These are phyloP conservation scores for Florisuga fusca DNA, from an alignment of 2,797 vertebrate species.

Conservation along the genomic window DNA sequence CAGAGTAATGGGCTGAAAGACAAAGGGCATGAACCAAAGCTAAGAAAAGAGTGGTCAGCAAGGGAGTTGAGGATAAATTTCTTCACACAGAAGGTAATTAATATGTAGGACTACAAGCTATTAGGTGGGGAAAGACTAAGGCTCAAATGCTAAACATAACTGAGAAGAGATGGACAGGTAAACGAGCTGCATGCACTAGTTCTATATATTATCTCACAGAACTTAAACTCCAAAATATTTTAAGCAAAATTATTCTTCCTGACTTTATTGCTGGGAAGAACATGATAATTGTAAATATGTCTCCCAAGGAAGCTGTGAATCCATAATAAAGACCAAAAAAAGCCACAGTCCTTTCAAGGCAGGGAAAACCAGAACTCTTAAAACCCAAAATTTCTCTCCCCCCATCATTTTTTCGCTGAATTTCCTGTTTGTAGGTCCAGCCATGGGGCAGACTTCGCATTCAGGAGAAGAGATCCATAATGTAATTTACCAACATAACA, in stretches of 20 bases:
- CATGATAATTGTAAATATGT: not conserved
- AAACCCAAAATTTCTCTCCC: not conserved
- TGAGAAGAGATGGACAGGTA: not conserved
- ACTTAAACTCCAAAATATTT: not conserved
- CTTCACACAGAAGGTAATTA: conserved; percentile 34
- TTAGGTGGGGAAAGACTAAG: conserved; percentile 13
- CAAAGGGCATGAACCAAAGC: conserved; percentile 35
- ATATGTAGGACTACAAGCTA: conserved; percentile 4
- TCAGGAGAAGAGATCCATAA: not conserved
- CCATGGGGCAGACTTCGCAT: not conserved
- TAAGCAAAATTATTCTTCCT: not conserved
- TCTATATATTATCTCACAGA: not conserved
- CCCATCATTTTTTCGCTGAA: rapidly evolving
- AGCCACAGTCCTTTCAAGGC: not conserved
- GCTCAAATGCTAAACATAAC: not conserved
- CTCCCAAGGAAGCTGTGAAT: not conserved
- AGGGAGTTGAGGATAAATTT: conserved; percentile 50
- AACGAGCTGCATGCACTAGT: not conserved
- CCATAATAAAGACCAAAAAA: not conserved
- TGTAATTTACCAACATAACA: not conserved
- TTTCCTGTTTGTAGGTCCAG: not conserved
- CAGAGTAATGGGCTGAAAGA: conserved; percentile 58
- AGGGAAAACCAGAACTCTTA: not conserved
- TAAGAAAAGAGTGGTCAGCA: conserved; percentile 47
- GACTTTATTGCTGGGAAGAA: not conserved